Evolutionary conservation across 2,888 invertebrate genomes (phyloP), one percentile per base, ranked within the genome.

Genomic region (Schizaphis graminum): DNA sequence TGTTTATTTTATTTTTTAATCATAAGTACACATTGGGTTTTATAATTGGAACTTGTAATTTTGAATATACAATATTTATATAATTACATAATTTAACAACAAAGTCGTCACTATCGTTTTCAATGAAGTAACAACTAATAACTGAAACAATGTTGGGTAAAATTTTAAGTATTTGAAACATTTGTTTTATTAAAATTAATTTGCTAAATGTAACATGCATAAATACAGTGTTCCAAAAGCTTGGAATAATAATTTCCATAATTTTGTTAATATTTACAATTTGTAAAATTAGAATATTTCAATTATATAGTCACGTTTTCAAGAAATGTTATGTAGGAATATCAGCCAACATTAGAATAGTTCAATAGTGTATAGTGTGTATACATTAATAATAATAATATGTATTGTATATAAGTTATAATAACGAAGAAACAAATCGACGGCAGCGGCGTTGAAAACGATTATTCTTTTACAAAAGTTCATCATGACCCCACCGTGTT

Each of bases 171-270:
- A 53, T 44, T 28, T n/a, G 47, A 44, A 67, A 90, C 47, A 90
- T 61, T 90, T 67, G 47, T 90, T 67, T 49, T 24, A 47, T 61
- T 49, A n/a, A 92, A 87, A 67, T 92, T 86, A 86, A 87, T 92
- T 67, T 16, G 35, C 92, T 92, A 92, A 88, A 67, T 53, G 16
- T 67, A 88, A 88, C 87, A 53, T 67, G 53, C 49, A 67, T 61
- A 49, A 8, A 4, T 92, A 92, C 88, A 88, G 35, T 67, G 87
- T 92, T 87, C 24, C 57, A 67, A 87, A 88, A 92, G 88, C 92
- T 77, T 49, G 67, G 92, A 92, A 88, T 88, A 92, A n/a, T 89
- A 57, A 89, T 57, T 44, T 56, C 44, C 44, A 85, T 44, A 44
- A 44, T 89, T 28, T 57, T 44, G 61, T 89, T 89, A 28, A 89